Conservation (phyloP, 2,888 invertebrate species). For the Mythimna loreyi region DNA sequence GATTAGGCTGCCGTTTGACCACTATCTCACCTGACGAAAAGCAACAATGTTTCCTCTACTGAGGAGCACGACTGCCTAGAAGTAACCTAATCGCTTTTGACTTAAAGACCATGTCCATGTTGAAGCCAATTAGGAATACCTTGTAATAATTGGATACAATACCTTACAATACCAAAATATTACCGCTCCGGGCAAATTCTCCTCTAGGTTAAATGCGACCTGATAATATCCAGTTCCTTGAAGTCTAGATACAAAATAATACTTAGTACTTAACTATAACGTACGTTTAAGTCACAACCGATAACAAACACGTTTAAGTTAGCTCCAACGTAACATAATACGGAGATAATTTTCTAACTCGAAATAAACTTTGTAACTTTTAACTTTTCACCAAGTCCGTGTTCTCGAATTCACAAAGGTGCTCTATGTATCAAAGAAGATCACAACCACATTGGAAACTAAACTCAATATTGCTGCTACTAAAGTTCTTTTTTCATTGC, state of each 20-base stretch:
- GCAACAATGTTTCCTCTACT: too few species aligned
- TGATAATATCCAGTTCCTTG: background rate
- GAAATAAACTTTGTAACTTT: constrained; percentile 76
- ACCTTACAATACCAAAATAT: background rate
- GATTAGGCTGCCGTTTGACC: too few species aligned
- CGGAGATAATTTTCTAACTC: constrained; percentile 76
- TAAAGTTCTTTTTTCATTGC: constrained; percentile 53
- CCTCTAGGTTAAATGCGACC: background rate
- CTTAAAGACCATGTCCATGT: background rate
- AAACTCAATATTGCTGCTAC: constrained; percentile 3
- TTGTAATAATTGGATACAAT: background rate
- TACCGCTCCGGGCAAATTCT: background rate
- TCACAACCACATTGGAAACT: constrained; percentile 25
- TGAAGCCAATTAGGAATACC: background rate
- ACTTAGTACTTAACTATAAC: constrained; percentile 13
- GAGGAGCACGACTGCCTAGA: too few species aligned
- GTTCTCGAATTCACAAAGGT: constrained; percentile 79
- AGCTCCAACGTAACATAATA: constrained; percentile 72
- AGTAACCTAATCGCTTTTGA: too few species aligned
- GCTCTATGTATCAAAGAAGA: constrained; percentile 67
- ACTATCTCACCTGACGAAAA: too few species aligned
- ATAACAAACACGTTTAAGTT: constrained; percentile 69
- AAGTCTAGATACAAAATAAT: background rate
- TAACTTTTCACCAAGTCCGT: constrained; percentile 73
- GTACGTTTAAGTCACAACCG: constrained; percentile 56